Evolutionary conservation across 2,113 vertebrate species (phyloP).

Genomic region (Psettodes erumei): DNA sequence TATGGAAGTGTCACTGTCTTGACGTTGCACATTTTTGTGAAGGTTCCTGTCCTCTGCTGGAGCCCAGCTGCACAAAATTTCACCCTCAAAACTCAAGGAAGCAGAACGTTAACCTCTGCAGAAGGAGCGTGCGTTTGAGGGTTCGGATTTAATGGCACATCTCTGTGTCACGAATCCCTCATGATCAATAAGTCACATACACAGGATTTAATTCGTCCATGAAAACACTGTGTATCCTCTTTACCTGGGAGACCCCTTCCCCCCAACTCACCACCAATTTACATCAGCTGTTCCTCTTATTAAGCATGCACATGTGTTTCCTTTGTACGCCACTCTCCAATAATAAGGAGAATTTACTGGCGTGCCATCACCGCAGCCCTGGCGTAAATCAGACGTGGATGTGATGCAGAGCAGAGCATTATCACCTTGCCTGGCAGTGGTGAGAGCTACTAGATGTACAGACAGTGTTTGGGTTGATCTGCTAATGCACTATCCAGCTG

Average conservation of each 20-base stretch:
- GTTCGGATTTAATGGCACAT: conserved; percentile 20
- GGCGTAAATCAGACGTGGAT: conserved; percentile 58
- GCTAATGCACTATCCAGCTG: conserved; percentile 68
- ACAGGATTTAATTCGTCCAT: conserved; percentile 39
- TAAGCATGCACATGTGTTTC: conserved; percentile 39
- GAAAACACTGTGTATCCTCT: conserved; percentile 33
- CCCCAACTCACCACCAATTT: conserved; percentile 25
- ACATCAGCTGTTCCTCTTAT: conserved; percentile 42
- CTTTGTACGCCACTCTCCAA: conserved; percentile 45
- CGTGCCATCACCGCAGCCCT: conserved; percentile 50
- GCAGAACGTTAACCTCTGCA: conserved; percentile 2
- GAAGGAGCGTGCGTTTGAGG: background rate
- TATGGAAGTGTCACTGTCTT: conserved; percentile 71
- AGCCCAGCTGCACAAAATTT: conserved; percentile 63
- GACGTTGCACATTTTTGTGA: conserved; percentile 65
- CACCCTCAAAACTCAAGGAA: conserved; percentile 17
- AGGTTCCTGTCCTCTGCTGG: conserved; percentile 45
- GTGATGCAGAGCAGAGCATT: conserved; percentile 34
- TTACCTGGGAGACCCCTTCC: conserved; percentile 40
- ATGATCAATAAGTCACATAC: conserved; percentile 46
- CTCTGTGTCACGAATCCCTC: conserved; percentile 34
- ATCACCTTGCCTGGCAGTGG: conserved; percentile 23
- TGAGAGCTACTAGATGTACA: conserved; percentile 16
- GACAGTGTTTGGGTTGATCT: conserved; percentile 45
- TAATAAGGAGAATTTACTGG: conserved; percentile 56